Evolutionary conservation across 2,888 invertebrate genomes (phyloP), one percentile per base, ranked within the genome.

Genomic region (Cheilosia vulpina): DNA sequence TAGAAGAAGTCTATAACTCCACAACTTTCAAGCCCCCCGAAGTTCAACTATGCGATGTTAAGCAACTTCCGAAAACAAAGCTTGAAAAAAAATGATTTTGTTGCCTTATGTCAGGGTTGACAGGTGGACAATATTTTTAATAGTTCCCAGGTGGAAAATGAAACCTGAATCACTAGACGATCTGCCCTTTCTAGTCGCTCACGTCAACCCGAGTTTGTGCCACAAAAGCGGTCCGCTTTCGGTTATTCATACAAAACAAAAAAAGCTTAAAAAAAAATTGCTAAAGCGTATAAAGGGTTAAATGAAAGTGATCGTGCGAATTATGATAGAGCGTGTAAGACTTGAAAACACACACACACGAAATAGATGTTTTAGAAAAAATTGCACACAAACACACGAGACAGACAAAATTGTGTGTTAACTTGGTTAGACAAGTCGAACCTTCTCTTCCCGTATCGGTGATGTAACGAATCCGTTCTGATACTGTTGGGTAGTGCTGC

Each of bases 381-480:
- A 1, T 38, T 38, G 58, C 47, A 55, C 6, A 50, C 11, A 41
- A 53, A 27, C 1, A 66, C 60, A 53, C 47, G 47, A 6, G 19
- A 81, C 60, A 52, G 52, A 65, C 24, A 68, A 41, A 65, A 5
- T 17, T 31, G 38, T 38, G n/a, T 41, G 34, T 55, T 53, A 66
- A 1, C 11, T 27, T 41, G 58, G 31, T 78, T 72, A 53, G 57
- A 60, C 52, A 80, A 57, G 73, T 80, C 90, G 90, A 92, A 92
- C 92, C 92, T 92, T 91, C 88, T 90, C 90, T 88, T 91, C 90
- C 80, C 89, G 89, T 66, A 88, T 89, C 80, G 89, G 90, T 82
- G 88, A 87, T 47, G 88, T 84, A 55, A 87, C 85, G 76, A 87
- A 77, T 4, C 88, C 88, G 80, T 87, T 88, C 53, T 89, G 88